Evolutionary conservation across 2,797 vertebrate genomes (phyloP).

Genomic region (Oreochromis grahami): DNA sequence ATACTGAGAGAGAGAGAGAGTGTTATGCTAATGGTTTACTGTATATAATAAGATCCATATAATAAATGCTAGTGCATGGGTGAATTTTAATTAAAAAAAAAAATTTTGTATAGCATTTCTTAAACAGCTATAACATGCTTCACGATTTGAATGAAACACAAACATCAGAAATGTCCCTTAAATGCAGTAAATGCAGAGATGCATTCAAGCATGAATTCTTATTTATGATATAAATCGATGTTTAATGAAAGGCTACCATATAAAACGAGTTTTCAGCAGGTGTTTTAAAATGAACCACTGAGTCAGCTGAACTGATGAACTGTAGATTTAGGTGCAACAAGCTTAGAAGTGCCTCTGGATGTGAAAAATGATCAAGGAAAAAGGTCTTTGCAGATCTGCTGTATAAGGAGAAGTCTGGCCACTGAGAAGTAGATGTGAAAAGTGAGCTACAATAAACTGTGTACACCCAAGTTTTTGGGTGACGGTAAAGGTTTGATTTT

Average conservation of each 20-base stretch:
- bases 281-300: neutral
- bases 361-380: neutral
- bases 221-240: neutral
- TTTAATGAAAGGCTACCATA: neutral
- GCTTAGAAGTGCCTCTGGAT: neutral
- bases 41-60: neutral
- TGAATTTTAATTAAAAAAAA: neutral
- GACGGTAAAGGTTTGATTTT: neutral
- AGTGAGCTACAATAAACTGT: neutral
- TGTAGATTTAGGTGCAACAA: neutral
- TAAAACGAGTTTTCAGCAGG: neutral
- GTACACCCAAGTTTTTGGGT: neutral
- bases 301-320: neutral
- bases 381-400: fast-evolving
- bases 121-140: neutral
- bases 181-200: neutral
- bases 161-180: neutral
- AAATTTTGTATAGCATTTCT: neutral
- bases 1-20: neutral
- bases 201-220: neutral
- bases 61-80: neutral
- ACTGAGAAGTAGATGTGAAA: neutral
- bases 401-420: neutral
- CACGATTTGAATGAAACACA: neutral
- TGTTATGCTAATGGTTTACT: neutral